Percentiles rank a stretch among this genome's conserved stretches.
These are phyloP conservation scores for Zaprionus taronus DNA, from an alignment of 1,140 invertebrate genomes.

Conservation along the genomic window DNA sequence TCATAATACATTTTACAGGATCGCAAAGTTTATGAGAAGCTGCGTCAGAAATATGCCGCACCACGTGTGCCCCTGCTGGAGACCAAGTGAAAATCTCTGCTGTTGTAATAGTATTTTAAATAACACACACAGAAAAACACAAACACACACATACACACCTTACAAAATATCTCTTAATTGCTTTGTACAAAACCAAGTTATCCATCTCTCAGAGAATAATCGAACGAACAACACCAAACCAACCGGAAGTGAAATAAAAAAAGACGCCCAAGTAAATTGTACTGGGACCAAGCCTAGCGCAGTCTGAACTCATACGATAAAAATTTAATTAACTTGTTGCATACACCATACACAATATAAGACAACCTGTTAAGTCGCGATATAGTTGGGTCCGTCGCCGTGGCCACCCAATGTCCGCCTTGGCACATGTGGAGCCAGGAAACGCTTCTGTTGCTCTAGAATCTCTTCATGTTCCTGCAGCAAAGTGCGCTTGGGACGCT, in stretches of 20 bases:
- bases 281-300: constrained; percentile 40
- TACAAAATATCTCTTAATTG: constrained; percentile 21
- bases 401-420: constrained; percentile 11
- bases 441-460: constrained; percentile 40
- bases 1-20: constrained; percentile 51
- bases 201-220: constrained; percentile 10
- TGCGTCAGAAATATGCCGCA: constrained; percentile 80
- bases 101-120: constrained; percentile 60
- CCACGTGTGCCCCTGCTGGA: constrained; percentile 54
- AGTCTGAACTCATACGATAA: not conserved
- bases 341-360: not conserved
- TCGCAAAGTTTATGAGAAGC: constrained; percentile 79
- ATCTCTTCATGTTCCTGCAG: constrained; percentile 42
- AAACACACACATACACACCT: constrained; percentile 11
- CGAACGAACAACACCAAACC: constrained; percentile 2
- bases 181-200: constrained; percentile 40
- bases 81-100: constrained; percentile 51
- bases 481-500: constrained; percentile 48
- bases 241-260: constrained; percentile 2
- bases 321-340: constrained; percentile 3
- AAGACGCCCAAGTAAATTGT: constrained; percentile 3
- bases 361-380: not conserved
- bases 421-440: not conserved
- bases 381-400: constrained; percentile 43
- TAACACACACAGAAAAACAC: constrained; percentile 1